Percentiles rank a stretch among this genome's conserved stretches.
phyloP scores from a whole-genome alignment of 2,113 vertebrate species.

The Lagopus leucura region DNA sequence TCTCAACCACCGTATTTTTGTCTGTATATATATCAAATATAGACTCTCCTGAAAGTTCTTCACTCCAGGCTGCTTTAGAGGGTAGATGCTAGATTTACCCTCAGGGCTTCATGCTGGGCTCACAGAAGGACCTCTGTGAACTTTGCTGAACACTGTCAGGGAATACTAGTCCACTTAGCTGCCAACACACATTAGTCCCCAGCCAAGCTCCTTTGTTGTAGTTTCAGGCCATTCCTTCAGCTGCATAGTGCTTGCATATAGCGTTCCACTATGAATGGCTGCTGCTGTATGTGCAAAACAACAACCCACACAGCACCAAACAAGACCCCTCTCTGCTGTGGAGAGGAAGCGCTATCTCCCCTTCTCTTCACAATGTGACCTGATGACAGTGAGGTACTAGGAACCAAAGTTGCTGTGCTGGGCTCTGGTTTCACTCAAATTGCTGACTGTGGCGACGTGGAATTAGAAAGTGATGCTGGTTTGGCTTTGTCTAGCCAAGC shows the following conservation, averaged over 20 bases:
- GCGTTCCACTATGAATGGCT: background rate
- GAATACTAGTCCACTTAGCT: background rate
- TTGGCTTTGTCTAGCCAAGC: background rate
- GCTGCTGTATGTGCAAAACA: background rate
- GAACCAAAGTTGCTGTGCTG: constrained; percentile 3
- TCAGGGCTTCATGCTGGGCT: accelerated
- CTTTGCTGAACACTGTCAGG: background rate
- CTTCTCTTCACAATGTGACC: accelerated
- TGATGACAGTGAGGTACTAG: background rate
- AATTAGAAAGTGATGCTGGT: background rate
- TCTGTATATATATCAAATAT: background rate
- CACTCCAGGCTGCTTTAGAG: background rate
- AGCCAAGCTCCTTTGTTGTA: background rate
- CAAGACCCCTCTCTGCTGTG: background rate
- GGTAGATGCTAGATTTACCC: background rate
- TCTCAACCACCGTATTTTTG: background rate
- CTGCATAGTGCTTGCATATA: background rate
- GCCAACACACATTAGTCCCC: background rate
- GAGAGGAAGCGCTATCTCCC: background rate
- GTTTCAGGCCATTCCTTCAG: background rate
- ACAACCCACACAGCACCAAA: background rate
- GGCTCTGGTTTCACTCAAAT: background rate
- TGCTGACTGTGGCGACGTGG: background rate
- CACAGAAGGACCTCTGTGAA: accelerated
- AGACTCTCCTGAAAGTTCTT: background rate